Percentiles rank a stretch among this genome's conserved stretches.
These are phyloP conservation scores for Pangasius krempfi DNA, from an alignment of 2,797 vertebrate genomes.

Conservation along the genomic window DNA sequence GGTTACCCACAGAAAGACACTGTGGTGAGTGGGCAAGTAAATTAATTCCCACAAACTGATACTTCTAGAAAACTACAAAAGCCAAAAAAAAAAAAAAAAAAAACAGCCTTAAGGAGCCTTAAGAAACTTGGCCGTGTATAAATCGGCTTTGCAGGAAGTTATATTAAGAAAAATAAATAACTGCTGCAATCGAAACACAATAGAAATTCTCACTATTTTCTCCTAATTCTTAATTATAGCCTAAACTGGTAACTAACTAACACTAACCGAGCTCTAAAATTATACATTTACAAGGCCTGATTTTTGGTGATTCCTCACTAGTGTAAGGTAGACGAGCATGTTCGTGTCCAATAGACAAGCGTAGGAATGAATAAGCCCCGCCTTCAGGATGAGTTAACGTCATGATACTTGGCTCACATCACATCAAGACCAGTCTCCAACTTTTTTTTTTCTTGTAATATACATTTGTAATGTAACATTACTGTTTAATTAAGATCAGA, in stretches of 20 bases:
- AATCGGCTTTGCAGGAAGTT: neutral
- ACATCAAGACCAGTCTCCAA: neutral
- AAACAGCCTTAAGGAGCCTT: neutral
- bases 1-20: neutral
- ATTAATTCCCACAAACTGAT: neutral
- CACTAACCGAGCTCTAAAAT: neutral
- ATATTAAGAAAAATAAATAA: neutral
- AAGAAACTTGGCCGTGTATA: neutral
- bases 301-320: neutral
- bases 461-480: neutral
- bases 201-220: neutral
- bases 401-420: neutral
- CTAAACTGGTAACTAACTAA: neutral
- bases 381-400: neutral
- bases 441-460: neutral
- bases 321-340: neutral
- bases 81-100: neutral
- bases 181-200: neutral
- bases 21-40: neutral
- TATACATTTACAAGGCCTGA: neutral
- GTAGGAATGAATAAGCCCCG: neutral
- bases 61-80: neutral
- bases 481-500: neutral
- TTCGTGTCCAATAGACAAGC: neutral
- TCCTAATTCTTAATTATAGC: neutral